Evolutionary conservation across 2,888 invertebrate genomes (phyloP), one percentile per base, ranked within the genome.

Genomic region (Cheilosia vernalis): DNA sequence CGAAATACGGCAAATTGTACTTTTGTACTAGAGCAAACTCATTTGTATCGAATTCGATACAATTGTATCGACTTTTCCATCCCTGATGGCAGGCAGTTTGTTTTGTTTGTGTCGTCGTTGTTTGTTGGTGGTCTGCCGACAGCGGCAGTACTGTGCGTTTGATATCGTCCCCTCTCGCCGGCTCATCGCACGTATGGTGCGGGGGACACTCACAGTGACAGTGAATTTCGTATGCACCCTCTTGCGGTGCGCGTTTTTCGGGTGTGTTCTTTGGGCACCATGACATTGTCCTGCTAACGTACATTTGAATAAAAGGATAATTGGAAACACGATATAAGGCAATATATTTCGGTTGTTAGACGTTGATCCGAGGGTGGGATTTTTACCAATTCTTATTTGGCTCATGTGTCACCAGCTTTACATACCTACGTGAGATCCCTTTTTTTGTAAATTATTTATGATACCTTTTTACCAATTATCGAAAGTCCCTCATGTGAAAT

Each of bases 81-180:
- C n/a, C n/a, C n/a, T n/a, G n/a, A n/a, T n/a, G n/a, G n/a, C n/a
- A n/a, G 60, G 15, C 21, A 76, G 74, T 80, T 85, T 76, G 74
- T 84, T 79, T 84, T 79, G 80, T 80, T 73, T 78, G 60, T 61
- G 49, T 73, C 55, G 83, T 73, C 61, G 76, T 66, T 63, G 83
- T 66, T 72, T 42, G 58, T 33, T 63, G 63, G 47, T 47, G 78
- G 83, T 73, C 72, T 69, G 74, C 76, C 64, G 80, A 80, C 74
- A 76, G 53, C 66, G 70, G 44, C 84, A 74, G 74, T 74, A 74
- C 56, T 73, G 72, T 78, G 66, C 66, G 69, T 73, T 67, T 74
- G 9, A 60, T 60, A 19, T 21, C 58, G 2, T 24, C 2, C 0
- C 24, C 58, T 56, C 27, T 1, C 7, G 27, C 27, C 27, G 6